phyloP scores from a whole-genome alignment of 2,113 vertebrate species.

The Corvus moneduloides region DNA sequence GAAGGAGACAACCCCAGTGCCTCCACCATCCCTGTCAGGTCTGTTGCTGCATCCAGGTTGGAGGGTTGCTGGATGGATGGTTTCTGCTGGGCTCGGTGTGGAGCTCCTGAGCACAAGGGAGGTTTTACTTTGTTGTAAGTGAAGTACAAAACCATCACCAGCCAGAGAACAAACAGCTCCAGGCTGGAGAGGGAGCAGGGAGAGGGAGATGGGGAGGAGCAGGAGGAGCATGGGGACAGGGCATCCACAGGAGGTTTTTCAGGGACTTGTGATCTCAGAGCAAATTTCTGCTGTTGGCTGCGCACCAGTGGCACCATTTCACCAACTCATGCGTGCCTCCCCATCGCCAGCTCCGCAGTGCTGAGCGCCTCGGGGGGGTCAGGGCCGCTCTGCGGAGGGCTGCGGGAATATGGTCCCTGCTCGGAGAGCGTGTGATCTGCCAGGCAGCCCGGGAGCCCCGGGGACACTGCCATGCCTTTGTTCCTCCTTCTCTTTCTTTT shows the following conservation, averaged over 20 bases:
- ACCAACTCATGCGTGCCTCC: background rate
- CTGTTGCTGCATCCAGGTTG: background rate
- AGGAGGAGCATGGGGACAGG: background rate
- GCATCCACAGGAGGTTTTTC: background rate
- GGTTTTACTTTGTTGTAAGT: background rate
- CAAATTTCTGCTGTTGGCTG: background rate
- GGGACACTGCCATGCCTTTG: slow-evolving; percentile 52
- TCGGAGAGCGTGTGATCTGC: background rate
- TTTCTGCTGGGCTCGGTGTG: background rate
- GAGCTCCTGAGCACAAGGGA: background rate
- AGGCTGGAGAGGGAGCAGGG: background rate
- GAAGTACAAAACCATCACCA: slow-evolving; percentile 12
- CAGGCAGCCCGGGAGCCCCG: slow-evolving; percentile 3
- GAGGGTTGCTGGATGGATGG: background rate
- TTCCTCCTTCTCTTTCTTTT: slow-evolving; percentile 61
- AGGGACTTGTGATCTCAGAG: background rate
- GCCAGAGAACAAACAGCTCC: slow-evolving; percentile 33
- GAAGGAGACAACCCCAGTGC: background rate
- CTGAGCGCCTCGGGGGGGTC: background rate
- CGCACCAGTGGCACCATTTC: background rate
- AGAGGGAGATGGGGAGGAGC: background rate
- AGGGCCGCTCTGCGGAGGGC: background rate
- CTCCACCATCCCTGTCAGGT: background rate
- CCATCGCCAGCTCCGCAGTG: background rate
- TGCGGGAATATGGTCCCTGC: background rate